Percentiles rank a stretch among this genome's conserved stretches.
phyloP scores from a whole-genome alignment of 2,113 vertebrate genomes.

The Cephalopterus ornatus region DNA sequence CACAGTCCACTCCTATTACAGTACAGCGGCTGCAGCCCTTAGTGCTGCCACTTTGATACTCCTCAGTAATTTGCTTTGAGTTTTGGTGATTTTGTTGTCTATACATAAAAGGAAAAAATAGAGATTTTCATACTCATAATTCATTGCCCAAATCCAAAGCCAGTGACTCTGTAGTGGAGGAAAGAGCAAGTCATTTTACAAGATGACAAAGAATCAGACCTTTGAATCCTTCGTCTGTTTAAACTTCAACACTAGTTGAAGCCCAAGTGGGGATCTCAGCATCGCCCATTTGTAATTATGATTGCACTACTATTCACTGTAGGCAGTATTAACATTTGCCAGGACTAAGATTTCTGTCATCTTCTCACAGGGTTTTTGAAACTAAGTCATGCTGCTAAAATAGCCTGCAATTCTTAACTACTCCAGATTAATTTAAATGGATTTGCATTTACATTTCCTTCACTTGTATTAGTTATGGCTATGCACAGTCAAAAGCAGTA shows the following conservation, averaged over 20 bases:
- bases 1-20: not conserved
- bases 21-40: not conserved
- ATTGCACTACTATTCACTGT: not conserved
- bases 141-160: not conserved
- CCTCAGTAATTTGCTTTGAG: not conserved
- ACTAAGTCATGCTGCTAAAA: slow-evolving; percentile 32
- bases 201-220: not conserved
- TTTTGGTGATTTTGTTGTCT: not conserved
- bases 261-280: not conserved
- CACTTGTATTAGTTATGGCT: slow-evolving; percentile 33
- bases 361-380: slow-evolving; percentile 29
- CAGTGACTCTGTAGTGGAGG: not conserved
- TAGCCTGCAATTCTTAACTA: slow-evolving; percentile 30
- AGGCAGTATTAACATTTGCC: slow-evolving; percentile 17
- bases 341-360: slow-evolving; percentile 23
- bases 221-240: not conserved
- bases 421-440: slow-evolving; percentile 50
- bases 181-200: not conserved
- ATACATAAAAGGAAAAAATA: not conserved
- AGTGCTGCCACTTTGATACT: not conserved
- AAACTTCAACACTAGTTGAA: not conserved
- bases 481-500: not conserved
- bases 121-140: not conserved
- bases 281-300: not conserved
- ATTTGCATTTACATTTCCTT: slow-evolving; percentile 35